Evolutionary conservation across 2,113 vertebrate species (phyloP).

Genomic region (Oceanites oceanicus): DNA sequence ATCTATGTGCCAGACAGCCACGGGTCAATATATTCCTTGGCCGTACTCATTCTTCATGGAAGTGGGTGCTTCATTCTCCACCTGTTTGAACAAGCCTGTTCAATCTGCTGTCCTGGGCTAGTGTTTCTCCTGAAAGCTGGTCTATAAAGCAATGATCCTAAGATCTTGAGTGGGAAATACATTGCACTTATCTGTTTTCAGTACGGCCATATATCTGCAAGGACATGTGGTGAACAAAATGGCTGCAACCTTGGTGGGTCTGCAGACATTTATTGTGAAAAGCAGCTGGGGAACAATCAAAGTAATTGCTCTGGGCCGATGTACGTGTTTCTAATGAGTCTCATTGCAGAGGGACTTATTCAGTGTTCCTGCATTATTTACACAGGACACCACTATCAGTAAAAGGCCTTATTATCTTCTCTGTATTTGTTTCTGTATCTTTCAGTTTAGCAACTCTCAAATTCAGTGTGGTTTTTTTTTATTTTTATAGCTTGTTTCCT

Average conservation of each 20-base stretch:
- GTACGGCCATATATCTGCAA: neutral
- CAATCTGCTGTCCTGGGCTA: neutral
- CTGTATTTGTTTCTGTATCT: constrained; percentile 49
- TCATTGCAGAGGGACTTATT: constrained; percentile 8
- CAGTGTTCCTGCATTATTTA: constrained; percentile 33
- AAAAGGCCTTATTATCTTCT: constrained; percentile 48
- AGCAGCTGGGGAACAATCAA: constrained; percentile 43
- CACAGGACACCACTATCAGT: constrained; percentile 51
- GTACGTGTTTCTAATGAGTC: constrained; percentile 37
- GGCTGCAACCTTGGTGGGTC: neutral
- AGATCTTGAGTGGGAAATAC: neutral
- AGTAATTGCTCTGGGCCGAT: constrained; percentile 46
- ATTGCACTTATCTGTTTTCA: neutral
- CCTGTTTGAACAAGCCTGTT: neutral
- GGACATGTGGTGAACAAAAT: neutral
- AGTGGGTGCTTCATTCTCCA: accelerated
- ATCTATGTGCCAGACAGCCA: neutral
- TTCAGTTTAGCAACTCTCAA: constrained; percentile 29
- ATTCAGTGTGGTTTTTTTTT: neutral
- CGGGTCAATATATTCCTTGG: neutral
- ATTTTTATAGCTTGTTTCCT: constrained; percentile 65
- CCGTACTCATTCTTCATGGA: neutral
- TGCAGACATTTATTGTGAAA: constrained; percentile 6
- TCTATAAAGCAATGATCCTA: accelerated
- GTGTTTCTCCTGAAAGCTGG: neutral